Percentiles rank a stretch among this genome's conserved stretches.
Conservation (phyloP, 2,797 vertebrate genomes). For the Nannoperca obscura region DNA sequence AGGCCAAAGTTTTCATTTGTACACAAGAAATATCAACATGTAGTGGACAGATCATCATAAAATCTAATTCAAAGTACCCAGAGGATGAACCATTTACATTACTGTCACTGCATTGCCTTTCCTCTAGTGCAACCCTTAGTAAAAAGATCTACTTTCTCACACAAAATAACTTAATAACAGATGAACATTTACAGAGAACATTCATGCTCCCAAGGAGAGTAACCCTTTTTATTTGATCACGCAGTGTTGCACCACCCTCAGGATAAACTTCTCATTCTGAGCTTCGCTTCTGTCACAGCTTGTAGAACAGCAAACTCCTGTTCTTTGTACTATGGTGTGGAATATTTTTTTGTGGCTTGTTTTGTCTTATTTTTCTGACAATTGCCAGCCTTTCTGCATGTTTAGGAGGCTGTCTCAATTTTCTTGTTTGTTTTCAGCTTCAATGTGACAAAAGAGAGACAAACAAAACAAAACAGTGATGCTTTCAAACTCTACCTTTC, state of each 20-base stretch:
- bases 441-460: slow-evolving; percentile 34
- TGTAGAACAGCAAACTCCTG: not conserved
- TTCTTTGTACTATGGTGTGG: not conserved
- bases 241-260: not conserved
- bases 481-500: slow-evolving; percentile 23
- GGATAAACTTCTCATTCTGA: slow-evolving; percentile 5
- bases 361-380: slow-evolving; percentile 4
- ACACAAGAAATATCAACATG: not conserved
- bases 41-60: not conserved
- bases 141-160: not conserved
- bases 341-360: not conserved
- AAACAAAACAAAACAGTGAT: slow-evolving; percentile 10
- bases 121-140: not conserved
- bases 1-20: not conserved
- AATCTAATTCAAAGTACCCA: not conserved
- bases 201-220: not conserved
- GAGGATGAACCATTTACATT: not conserved
- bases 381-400: slow-evolving; percentile 11
- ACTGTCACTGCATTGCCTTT: not conserved
- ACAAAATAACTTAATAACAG: not conserved
- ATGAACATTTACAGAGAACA: not conserved
- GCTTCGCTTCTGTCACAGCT: not conserved
- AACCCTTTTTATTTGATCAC: slow-evolving; percentile 1
- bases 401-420: not conserved
- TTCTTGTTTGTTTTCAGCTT: slow-evolving; percentile 39